Evolutionary conservation across 1,140 invertebrate genomes (phyloP).

Genomic region (Triops cancriformis): DNA sequence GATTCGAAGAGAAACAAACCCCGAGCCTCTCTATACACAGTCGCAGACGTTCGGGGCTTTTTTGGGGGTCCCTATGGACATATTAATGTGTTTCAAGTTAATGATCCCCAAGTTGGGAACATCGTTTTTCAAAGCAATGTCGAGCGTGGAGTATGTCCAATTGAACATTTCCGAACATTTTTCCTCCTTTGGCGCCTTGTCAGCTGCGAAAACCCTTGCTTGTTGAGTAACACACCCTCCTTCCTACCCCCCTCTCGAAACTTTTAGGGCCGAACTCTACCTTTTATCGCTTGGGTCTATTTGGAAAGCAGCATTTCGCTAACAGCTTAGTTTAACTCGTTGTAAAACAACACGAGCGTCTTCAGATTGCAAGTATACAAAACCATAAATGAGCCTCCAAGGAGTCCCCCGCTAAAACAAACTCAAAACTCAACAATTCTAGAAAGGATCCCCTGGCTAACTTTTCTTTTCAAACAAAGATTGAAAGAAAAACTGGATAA

Average conservation of each 20-base stretch:
- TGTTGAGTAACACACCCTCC: not conserved
- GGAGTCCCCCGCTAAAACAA: not conserved
- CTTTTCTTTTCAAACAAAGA: too few species aligned
- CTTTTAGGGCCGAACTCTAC: not conserved
- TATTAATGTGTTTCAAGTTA: not conserved
- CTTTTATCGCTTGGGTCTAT: slow-evolving; percentile 2
- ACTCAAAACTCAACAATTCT: not conserved
- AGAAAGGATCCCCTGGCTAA: too few species aligned
- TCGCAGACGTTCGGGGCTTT: too few species aligned
- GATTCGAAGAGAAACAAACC: not conserved
- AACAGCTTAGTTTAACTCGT: not conserved
- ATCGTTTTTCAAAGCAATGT: not conserved
- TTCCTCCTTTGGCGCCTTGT: not conserved
- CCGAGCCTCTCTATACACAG: not conserved
- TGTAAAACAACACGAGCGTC: not conserved
- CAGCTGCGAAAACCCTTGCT: not conserved
- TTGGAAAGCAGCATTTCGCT: not conserved
- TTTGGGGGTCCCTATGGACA: not conserved
- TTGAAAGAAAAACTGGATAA: too few species aligned
- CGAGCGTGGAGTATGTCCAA: not conserved
- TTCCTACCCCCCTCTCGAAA: not conserved
- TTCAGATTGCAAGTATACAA: not conserved
- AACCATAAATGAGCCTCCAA: not conserved
- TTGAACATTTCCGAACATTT: not conserved
- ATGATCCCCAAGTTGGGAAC: not conserved